Evolutionary conservation across 2,797 vertebrate species (phyloP), one percentile per base, ranked within the genome.

Genomic region (Borostomias antarcticus): DNA sequence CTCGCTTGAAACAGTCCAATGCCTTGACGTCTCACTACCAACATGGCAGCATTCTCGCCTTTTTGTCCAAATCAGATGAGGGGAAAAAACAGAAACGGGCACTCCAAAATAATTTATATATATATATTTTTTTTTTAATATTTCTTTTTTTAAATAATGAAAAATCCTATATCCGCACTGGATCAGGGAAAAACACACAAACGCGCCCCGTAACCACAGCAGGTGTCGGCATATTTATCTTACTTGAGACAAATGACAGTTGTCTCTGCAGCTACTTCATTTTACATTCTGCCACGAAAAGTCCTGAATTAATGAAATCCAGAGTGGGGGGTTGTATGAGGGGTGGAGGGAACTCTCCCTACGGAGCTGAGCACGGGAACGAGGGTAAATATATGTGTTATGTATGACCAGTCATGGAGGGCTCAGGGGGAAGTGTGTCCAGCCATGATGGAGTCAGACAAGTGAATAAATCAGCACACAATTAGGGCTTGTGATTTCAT

Each of bases 391-490:
- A 90, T 90, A 89, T 88, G 86, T 75, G 86, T 91, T 89, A 91
- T 91, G 91, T 91, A 87, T 90, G 89, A 90, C 88, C 86, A 83
- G 87, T 75, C 75, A 64, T 79, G 40, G 70, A 69, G 64, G 70
- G 86, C 89, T 86, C 71, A 74, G 79, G 81, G 89, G n/a, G 87
- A 85, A 80, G 76, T 80, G 62, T 75, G 78, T 83, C 82, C 80
- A 47, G 72, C 82, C 70, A 19, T 54, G 69, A 88, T 89, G 89
- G 82, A 76, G 80, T 88, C 80, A 87, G 89, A 91, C 89, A 89
- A 91, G 88, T 91, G 89, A 91, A 93, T 94, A 91, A 91, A 93
- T 94, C 92, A 93, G 86, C 81, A 73, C 81, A 84, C 89, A 93
- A 93, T 93, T 92, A 93, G 90, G 83, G 76, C 82, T 80, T 81